Evolutionary conservation across 2,888 invertebrate genomes (phyloP).

Genomic region (Mimumesa dahlbomi): DNA sequence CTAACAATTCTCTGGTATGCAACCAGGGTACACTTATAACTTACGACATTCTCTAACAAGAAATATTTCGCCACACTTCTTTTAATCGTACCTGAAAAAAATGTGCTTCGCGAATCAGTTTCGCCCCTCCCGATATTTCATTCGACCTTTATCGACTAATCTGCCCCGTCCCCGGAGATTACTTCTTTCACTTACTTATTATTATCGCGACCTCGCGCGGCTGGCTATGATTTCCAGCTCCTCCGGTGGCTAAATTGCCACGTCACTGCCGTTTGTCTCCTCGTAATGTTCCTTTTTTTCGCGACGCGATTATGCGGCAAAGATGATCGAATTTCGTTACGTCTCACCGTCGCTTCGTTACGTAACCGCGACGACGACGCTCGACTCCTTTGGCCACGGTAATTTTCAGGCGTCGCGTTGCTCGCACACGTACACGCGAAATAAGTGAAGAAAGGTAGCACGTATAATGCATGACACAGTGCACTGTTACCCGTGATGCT

Average conservation of each 20-base stretch:
- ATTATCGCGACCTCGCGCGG: slow-evolving; percentile 42
- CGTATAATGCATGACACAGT: background rate
- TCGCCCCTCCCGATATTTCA: slow-evolving; percentile 17
- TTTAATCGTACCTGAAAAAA: too few relatives aligned
- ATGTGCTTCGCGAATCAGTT: slow-evolving; percentile 11
- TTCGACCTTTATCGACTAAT: slow-evolving; percentile 21
- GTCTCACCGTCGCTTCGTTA: slow-evolving; percentile 40
- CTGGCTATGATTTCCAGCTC: slow-evolving; percentile 39
- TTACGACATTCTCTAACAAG: too few relatives aligned
- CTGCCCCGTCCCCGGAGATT: slow-evolving; percentile 14
- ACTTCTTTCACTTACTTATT: slow-evolving; percentile 12
- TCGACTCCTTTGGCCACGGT: slow-evolving; percentile 26
- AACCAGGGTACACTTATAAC: too few relatives aligned
- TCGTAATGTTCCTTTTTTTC: slow-evolving; percentile 32
- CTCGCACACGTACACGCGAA: background rate
- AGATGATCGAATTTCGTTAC: slow-evolving; percentile 59
- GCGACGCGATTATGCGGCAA: slow-evolving; percentile 45
- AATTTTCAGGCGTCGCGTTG: slow-evolving; percentile 34
- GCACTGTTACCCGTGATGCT: slow-evolving; percentile 24
- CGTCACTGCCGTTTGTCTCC: slow-evolving; percentile 44
- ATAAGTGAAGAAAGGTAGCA: background rate
- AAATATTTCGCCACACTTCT: too few relatives aligned
- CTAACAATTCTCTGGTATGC: too few relatives aligned
- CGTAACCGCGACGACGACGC: slow-evolving; percentile 19
- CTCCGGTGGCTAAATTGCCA: slow-evolving; percentile 29